Evolutionary conservation across 2,113 vertebrate genomes (phyloP).

Genomic region (Trogon surrucura): DNA sequence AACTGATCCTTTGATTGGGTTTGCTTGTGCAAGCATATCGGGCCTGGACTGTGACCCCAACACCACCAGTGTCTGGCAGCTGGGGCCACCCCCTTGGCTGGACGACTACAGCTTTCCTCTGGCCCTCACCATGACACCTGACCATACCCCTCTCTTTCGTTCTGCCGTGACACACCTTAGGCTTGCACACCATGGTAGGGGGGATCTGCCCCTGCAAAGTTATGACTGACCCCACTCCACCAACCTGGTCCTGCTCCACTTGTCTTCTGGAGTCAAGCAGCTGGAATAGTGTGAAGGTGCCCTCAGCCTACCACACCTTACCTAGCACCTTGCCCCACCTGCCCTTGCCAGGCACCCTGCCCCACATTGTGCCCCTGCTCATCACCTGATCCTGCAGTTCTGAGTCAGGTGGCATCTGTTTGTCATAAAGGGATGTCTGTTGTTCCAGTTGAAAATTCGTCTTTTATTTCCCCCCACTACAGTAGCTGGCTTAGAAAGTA

Average conservation of each 20-base stretch:
- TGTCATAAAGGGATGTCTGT: not conserved
- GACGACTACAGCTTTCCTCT: not conserved
- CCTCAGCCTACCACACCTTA: not conserved
- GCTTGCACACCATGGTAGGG: rapidly evolving
- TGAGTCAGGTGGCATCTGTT: rapidly evolving
- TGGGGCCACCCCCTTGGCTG: rapidly evolving
- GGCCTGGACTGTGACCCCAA: not conserved
- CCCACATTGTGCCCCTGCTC: not conserved
- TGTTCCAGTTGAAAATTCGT: not conserved
- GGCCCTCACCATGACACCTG: rapidly evolving
- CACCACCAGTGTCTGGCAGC: rapidly evolving
- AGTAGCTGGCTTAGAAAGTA: not conserved
- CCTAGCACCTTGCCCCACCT: not conserved
- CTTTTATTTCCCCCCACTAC: not conserved
- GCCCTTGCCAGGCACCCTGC: not conserved
- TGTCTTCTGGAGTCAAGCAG: rapidly evolving
- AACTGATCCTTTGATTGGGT: not conserved
- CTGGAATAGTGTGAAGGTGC: not conserved
- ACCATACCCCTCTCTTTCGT: no score
- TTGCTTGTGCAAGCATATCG: not conserved
- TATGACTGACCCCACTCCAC: not conserved
- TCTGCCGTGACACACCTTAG: no score
- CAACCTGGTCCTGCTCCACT: not conserved
- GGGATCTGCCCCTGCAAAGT: not conserved
- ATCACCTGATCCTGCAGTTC: not conserved